Base-by-base conservation (phyloP, 2,888 invertebrate species). In the Tetranychus piercei region DNA sequence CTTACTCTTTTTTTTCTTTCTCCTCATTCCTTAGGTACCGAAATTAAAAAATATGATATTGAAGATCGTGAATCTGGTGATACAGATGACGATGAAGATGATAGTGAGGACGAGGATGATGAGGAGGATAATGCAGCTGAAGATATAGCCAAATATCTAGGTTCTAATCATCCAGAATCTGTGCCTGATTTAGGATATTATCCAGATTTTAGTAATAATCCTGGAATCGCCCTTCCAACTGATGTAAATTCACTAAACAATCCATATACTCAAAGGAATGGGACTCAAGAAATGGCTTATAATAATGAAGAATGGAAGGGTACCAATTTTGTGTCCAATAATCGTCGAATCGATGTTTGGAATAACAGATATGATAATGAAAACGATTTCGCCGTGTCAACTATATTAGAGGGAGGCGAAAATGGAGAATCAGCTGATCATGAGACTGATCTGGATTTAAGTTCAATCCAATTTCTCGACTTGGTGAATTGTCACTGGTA, bases 401-500 rank as follows among this genome's bases (percentile, higher is more conserved):
- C 71, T 9, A 71, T 71, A 23, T 34, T 71, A 6, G 71, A 20
- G 15, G 44, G 34, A 44, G 71, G 34, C 9, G 71, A 71, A 44
- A 34, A 45, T 7, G 71, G 69, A 20, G 69, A 69, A 1, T 22
- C 69, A 69, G 22, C 22, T 22, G 69, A 69, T 23, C 20, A 69
- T 69, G 69, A 23, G 18, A 20, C 34, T 23, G 34, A 23, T 9
- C 22, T 69, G 5, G 69, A 69, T 69, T 23, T 69, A 23, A 69
- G 34, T 69, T 69, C 69, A 11, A 69, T 69, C 6, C 69, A 69
- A 69, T 23, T 69, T 69, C 69, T 20, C 34, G 22, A 11, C 55
- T 55, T 55, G 55, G 15, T 9, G 15, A 15, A 55, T 55, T 55
- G 85, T 84, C 44, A 89, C 83, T 43, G 92, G 92, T 77, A 93